Evolutionary conservation across 2,888 invertebrate species (phyloP).

Genomic region (Willowsia nigromaculata): DNA sequence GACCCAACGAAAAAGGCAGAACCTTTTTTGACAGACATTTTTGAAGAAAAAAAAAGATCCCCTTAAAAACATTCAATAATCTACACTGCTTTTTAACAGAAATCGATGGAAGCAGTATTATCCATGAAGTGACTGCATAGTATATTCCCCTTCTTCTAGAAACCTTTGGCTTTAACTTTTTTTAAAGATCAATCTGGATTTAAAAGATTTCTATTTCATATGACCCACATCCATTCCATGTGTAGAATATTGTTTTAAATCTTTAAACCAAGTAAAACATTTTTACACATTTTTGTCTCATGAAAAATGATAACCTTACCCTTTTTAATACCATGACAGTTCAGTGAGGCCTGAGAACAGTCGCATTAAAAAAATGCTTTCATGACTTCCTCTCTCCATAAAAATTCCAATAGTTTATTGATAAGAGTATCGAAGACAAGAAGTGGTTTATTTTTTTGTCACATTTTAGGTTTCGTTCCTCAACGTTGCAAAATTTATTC

Average conservation of each 20-base stretch:
- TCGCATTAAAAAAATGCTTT: background rate
- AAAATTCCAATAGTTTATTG: background rate
- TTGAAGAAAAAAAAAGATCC: background rate
- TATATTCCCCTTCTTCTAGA: background rate
- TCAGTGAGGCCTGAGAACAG: background rate
- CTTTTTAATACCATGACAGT: background rate
- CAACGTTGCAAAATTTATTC: no score
- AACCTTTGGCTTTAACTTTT: background rate
- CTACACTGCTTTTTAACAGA: background rate
- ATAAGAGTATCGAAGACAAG: no score
- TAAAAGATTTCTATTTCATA: background rate
- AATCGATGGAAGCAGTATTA: background rate
- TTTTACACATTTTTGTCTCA: background rate
- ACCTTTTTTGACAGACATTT: background rate
- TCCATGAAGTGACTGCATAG: background rate
- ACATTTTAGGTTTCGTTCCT: no score
- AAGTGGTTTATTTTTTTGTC: background rate
- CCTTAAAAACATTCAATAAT: background rate
- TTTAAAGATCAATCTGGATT: background rate
- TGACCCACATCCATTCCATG: background rate
- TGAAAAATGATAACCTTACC: background rate
- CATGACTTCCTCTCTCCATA: background rate
- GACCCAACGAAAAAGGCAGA: background rate
- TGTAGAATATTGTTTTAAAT: background rate
- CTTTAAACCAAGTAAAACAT: background rate